Percentiles rank a stretch among this genome's conserved stretches.
Conservation (phyloP, 1,140 invertebrate species). For the Oppia nitens region DNA sequence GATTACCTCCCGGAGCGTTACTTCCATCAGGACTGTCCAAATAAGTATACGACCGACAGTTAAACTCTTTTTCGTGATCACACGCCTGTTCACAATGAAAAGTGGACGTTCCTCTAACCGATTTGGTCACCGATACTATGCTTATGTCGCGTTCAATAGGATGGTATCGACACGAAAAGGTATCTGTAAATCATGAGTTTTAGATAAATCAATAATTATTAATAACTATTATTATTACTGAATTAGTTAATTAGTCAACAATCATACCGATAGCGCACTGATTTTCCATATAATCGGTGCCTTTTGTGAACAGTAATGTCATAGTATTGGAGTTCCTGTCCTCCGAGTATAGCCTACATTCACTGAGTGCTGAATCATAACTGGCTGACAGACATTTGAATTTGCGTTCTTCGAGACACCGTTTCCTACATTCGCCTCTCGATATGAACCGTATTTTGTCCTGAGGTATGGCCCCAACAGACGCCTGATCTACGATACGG, state of each 20-base stretch:
- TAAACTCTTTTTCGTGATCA: slow-evolving; percentile 33
- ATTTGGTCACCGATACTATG: slow-evolving; percentile 28
- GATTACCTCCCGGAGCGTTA: slow-evolving; percentile 17
- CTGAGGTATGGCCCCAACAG: slow-evolving; percentile 24
- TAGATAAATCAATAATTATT: neutral
- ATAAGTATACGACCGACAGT: slow-evolving; percentile 35
- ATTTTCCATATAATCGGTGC: slow-evolving; percentile 36
- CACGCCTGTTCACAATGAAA: slow-evolving; percentile 32
- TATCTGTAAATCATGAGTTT: slow-evolving; percentile 18
- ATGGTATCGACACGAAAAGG: slow-evolving; percentile 10
- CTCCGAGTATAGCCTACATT: slow-evolving; percentile 32
- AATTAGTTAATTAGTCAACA: neutral
- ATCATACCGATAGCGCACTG: slow-evolving; percentile 33
- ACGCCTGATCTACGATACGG: slow-evolving; percentile 30
- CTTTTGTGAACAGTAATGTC: slow-evolving; percentile 23
- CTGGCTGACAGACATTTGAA: slow-evolving; percentile 33
- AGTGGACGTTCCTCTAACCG: slow-evolving; percentile 24
- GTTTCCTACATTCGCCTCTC: slow-evolving; percentile 31
- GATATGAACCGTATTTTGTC: slow-evolving; percentile 26
- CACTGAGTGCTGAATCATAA: slow-evolving; percentile 29
- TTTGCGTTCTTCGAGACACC: slow-evolving; percentile 31
- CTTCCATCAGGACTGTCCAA: slow-evolving; percentile 21
- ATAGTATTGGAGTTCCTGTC: slow-evolving; percentile 27
- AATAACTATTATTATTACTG: neutral
- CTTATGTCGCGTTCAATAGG: slow-evolving; percentile 18